Percentiles rank a stretch among this genome's conserved stretches.
Evolutionary conservation across 2,113 vertebrate species (phyloP).

Genomic region (Heteronetta atricapilla): DNA sequence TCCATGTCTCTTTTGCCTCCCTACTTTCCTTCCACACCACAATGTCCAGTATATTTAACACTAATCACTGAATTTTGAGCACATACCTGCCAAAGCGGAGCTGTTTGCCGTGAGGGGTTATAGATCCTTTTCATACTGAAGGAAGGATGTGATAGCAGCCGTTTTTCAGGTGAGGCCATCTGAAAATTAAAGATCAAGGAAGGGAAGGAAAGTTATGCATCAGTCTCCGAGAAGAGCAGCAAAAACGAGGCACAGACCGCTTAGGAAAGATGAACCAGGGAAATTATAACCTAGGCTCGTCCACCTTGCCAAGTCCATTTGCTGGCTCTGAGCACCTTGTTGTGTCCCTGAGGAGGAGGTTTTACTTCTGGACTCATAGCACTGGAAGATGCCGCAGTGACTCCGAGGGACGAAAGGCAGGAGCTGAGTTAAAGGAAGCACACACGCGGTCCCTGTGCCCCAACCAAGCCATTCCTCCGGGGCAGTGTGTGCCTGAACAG

Average conservation of each 20-base stretch:
- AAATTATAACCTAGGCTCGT: not conserved
- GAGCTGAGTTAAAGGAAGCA: conserved; percentile 3
- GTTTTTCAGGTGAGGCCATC: not conserved
- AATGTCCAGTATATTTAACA: not conserved
- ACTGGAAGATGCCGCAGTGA: not conserved
- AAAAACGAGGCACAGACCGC: not conserved
- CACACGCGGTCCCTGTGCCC: not conserved
- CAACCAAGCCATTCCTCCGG: not conserved
- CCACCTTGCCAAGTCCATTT: not conserved
- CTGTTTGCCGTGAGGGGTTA: not conserved
- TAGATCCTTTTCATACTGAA: not conserved
- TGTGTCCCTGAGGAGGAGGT: not conserved
- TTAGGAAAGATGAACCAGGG: not conserved
- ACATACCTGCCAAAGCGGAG: not conserved
- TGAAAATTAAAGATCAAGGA: not conserved
- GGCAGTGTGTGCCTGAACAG: conserved; percentile 39
- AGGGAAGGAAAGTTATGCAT: not conserved
- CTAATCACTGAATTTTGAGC: not conserved
- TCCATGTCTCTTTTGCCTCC: not conserved
- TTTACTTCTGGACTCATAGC: not conserved
- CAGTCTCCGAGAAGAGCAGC: not conserved
- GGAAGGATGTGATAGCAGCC: not conserved
- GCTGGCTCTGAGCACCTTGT: not conserved
- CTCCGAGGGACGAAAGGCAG: not conserved
- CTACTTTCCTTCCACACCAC: not conserved